Evolutionary conservation across 2,113 vertebrate genomes (phyloP).

Genomic region (Phrynocephalus versicolor): DNA sequence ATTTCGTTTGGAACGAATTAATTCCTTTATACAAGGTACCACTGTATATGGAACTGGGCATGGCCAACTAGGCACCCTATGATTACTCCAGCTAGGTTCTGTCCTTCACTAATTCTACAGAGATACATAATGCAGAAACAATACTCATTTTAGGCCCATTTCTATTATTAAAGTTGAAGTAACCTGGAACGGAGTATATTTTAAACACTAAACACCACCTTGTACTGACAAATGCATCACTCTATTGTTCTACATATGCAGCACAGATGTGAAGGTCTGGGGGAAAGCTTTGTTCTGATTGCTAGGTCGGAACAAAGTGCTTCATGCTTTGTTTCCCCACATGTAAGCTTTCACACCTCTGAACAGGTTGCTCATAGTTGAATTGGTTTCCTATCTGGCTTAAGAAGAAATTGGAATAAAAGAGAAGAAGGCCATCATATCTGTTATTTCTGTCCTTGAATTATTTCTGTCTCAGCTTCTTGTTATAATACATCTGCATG

Average conservation of each 20-base stretch:
- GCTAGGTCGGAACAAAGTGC: too few relatives aligned
- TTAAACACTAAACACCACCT: neutral
- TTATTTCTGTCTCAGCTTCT: neutral
- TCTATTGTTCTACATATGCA: neutral
- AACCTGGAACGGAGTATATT: neutral
- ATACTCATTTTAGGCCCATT: too few relatives aligned
- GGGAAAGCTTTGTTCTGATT: too few relatives aligned
- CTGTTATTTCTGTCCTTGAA: neutral
- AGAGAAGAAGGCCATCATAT: neutral
- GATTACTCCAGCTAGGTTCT: too few relatives aligned
- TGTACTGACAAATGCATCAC: neutral
- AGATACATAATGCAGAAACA: too few relatives aligned
- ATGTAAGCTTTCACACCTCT: neutral
- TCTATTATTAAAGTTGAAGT: neutral
- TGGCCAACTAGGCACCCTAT: neutral
- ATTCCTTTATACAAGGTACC: neutral
- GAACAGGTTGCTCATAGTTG: neutral
- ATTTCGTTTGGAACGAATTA: too few relatives aligned
- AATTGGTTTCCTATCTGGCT: neutral
- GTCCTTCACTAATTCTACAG: too few relatives aligned
- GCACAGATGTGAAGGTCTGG: neutral
- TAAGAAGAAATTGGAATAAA: neutral
- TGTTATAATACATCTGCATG: neutral
- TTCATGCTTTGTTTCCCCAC: neutral
- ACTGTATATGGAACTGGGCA: neutral